Evolutionary conservation across 2,797 vertebrate genomes (phyloP), one percentile per base, ranked within the genome.

Genomic region (Menidia menidia): DNA sequence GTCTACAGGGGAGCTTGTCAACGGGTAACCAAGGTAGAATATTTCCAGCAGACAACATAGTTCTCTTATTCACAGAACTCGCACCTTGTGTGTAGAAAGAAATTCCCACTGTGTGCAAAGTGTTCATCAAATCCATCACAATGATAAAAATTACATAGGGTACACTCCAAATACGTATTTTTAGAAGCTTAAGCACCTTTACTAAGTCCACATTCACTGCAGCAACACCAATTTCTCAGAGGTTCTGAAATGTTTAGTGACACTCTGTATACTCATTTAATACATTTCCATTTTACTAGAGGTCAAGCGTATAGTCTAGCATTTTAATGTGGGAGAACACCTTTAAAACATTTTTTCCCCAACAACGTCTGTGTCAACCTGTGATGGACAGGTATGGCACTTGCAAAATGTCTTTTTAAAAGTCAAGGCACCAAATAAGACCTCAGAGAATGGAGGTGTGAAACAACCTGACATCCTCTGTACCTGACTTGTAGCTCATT

Each of bases 401-500:
- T 64, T 35, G 15, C 18, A 32, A 43, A 76, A 77, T 55, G 31
- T 45, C 43, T 61, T 16, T 48, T 25, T 64, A 13, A 14, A 62
- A 18, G 47, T 54, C 12, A n/a, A 35, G 42, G 43, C 30, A 7
- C 32, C 35, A 50, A n/a, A 11, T 44, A 60, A 52, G 12, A 41
- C 25, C 30, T 68, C 18, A 43, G 10, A 8, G 13, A 45, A 53
- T 8, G 15, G 16, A 15, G 31, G 15, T 44, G 3, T 42, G 12
- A n/a, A 50, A 9, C 7, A 33, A 18, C 15, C 42, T 58, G 25
- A 56, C 47, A 63, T 30, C 75, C 39, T 41, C 4, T 39, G n/a
- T 45, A 71, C 44, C 48, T 77, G 71, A 61, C 48, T 50, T 25
- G 10, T 51, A 43, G 30, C 68, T 83, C 60, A 81, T 87, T 88